These are phyloP conservation scores for Drosophila koepferae DNA, from an alignment of 2,888 invertebrate genomes.

Conservation along the genomic window DNA sequence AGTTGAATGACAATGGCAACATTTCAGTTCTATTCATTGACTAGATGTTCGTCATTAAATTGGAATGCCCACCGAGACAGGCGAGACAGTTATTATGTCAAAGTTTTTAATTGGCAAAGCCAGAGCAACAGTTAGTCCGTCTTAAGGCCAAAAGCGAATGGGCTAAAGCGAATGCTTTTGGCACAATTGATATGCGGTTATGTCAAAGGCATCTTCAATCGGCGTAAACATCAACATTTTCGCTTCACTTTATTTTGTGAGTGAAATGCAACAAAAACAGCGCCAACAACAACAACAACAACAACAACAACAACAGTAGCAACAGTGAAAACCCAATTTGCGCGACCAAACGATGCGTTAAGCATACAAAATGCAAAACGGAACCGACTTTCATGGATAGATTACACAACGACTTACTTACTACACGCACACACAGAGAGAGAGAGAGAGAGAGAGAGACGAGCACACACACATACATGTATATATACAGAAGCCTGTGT, in stretches of 20 bases:
- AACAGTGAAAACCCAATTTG: conserved; percentile 70
- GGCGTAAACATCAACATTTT: conserved; percentile 45
- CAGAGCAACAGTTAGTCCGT: conserved; percentile 2
- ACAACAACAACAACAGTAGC: conserved; percentile 6
- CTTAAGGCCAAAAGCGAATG: neutral
- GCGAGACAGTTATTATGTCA: neutral
- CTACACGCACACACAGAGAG: neutral
- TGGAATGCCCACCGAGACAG: neutral
- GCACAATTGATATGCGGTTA: conserved; percentile 25
- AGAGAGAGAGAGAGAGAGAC: neutral
- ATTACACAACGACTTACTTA: conserved; percentile 62
- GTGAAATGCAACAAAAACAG: conserved; percentile 23
- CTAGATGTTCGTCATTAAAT: conserved; percentile 49
- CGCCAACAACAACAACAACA: conserved; percentile 22
- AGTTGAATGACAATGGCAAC: conserved; percentile 15
- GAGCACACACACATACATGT: neutral
- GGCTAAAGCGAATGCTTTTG: neutral
- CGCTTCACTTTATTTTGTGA: conserved; percentile 25
- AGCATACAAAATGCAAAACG: conserved; percentile 74
- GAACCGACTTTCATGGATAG: conserved; percentile 68
- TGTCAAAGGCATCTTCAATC: conserved; percentile 46
- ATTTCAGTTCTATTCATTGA: conserved; percentile 20
- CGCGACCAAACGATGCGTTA: conserved; percentile 73
- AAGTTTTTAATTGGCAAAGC: conserved; percentile 44
- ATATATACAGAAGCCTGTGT: conserved; percentile 3